These are phyloP conservation scores for Anticlea derivata DNA, from an alignment of 2,888 invertebrate genomes.

Conservation along the genomic window DNA sequence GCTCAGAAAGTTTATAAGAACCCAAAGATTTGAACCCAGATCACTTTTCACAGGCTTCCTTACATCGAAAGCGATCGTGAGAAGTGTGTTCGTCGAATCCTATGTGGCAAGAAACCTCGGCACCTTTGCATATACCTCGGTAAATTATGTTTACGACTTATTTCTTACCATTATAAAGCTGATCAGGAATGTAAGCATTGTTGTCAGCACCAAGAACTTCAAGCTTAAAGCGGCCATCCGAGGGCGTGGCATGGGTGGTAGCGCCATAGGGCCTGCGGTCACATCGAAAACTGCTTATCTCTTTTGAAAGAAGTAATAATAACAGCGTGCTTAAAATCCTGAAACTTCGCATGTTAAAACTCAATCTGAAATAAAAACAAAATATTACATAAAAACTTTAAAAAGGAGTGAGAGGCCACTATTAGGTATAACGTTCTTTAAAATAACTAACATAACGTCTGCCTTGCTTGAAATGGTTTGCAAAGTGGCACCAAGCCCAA, in stretches of 20 bases:
- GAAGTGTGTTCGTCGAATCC: too few species aligned
- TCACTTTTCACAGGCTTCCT: too few species aligned
- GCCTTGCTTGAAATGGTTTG: not conserved
- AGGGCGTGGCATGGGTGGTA: constrained; percentile 56
- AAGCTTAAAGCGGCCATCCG: constrained; percentile 68
- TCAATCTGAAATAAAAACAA: not conserved
- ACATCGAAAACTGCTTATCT: constrained; percentile 56
- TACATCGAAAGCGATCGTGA: too few species aligned
- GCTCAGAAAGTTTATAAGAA: too few species aligned
- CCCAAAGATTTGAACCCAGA: too few species aligned
- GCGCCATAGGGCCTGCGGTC: constrained; percentile 70
- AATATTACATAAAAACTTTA: not conserved
- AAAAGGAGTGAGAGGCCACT: too few species aligned
- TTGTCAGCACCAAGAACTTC: constrained; percentile 52
- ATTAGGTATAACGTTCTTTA: too few species aligned
- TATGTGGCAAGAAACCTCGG: too few species aligned
- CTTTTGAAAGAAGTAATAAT: constrained; percentile 15
- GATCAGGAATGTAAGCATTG: constrained; percentile 67
- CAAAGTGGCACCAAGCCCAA: not conserved
- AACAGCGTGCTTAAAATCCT: not conserved
- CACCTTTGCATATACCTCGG: constrained; percentile 11
- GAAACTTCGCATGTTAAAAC: not conserved
- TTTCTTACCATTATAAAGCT: constrained; percentile 65
- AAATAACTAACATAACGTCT: too few species aligned
- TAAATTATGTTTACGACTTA: not conserved